phyloP scores from a whole-genome alignment of 2,888 invertebrate species.

The Oithona nana region DNA sequence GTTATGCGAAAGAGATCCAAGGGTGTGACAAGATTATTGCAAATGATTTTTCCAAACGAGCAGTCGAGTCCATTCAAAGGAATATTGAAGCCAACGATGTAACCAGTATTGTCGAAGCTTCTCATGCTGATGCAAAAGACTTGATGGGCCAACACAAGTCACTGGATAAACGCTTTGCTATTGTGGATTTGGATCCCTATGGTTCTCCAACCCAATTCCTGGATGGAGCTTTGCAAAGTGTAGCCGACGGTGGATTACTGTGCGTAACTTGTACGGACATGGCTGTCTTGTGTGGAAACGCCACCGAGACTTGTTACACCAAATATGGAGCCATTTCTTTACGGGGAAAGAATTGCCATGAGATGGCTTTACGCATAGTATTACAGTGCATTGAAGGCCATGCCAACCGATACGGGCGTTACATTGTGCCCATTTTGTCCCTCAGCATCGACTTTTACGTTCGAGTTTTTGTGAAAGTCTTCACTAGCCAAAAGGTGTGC shows the following conservation, averaged over 20 bases:
- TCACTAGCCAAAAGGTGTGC: not conserved
- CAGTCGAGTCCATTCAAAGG: constrained; percentile 55
- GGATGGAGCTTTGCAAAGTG: constrained; percentile 51
- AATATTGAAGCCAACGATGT: constrained; percentile 59
- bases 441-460: constrained; percentile 92
- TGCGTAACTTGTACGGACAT: constrained; percentile 94
- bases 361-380: constrained; percentile 72
- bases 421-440: constrained; percentile 72
- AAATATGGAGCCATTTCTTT: constrained; percentile 85
- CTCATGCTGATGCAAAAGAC: constrained; percentile 29
- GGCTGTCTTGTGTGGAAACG: constrained; percentile 80
- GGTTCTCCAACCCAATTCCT: constrained; percentile 85
- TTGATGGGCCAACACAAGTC: constrained; percentile 9
- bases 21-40: constrained; percentile 63
- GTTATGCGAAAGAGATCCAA: constrained; percentile 84
- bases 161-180: constrained; percentile 46
- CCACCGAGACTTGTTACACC: constrained; percentile 73
- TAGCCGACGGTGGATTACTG: constrained; percentile 47
- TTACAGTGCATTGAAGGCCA: constrained; percentile 73
- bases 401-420: constrained; percentile 78
- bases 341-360: constrained; percentile 72
- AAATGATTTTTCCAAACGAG: constrained; percentile 60
- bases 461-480: constrained; percentile 31
- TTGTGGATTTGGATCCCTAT: constrained; percentile 90
- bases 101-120: constrained; percentile 48